A percentile compares a stretch with the other conserved stretches of the same genome.
These are phyloP conservation scores for Neodiprion lecontei DNA, from an alignment of 1,140 invertebrate species.

Conservation along the genomic window DNA sequence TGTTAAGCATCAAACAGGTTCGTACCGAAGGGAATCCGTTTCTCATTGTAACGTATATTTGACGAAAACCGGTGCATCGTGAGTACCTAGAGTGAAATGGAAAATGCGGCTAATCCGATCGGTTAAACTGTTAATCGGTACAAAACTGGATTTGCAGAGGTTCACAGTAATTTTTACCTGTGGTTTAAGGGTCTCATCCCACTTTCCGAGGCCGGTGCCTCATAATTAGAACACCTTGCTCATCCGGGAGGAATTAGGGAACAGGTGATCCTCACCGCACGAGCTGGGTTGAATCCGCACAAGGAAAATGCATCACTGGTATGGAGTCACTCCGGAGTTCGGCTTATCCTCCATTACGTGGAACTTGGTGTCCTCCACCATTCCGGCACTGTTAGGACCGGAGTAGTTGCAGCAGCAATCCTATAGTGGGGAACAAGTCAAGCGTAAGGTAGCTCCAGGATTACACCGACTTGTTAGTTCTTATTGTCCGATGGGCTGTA, in stretches of 20 bases:
- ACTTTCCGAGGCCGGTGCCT: not conserved
- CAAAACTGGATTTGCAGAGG: not conserved
- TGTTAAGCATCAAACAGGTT: too few species aligned
- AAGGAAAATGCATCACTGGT: conserved; percentile 13
- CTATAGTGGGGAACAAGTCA: conserved; percentile 38
- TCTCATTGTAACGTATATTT: too few species aligned
- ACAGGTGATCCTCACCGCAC: conserved; percentile 1
- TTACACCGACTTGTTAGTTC: conserved; percentile 44
- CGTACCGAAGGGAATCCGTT: too few species aligned
- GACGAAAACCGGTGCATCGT: too few species aligned
- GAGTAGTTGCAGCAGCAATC: too few species aligned
- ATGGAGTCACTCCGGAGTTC: conserved; percentile 40
- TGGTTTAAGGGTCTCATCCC: not conserved
- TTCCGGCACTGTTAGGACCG: conserved; percentile 15
- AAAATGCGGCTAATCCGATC: not conserved
- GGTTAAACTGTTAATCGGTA: not conserved
- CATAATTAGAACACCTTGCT: conserved; percentile 10
- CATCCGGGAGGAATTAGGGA: not conserved
- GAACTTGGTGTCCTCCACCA: conserved; percentile 20
- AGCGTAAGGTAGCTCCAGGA: conserved; percentile 47
- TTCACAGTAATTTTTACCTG: not conserved
- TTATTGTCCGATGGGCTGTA: conserved; percentile 30
- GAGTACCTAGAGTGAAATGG: too few species aligned
- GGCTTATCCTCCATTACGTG: conserved; percentile 52
- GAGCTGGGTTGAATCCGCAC: not conserved